A percentile compares a stretch with the other conserved stretches of the same genome.
These are phyloP conservation scores for Ctena decussata DNA, from an alignment of 2,888 invertebrate species.

Conservation along the genomic window DNA sequence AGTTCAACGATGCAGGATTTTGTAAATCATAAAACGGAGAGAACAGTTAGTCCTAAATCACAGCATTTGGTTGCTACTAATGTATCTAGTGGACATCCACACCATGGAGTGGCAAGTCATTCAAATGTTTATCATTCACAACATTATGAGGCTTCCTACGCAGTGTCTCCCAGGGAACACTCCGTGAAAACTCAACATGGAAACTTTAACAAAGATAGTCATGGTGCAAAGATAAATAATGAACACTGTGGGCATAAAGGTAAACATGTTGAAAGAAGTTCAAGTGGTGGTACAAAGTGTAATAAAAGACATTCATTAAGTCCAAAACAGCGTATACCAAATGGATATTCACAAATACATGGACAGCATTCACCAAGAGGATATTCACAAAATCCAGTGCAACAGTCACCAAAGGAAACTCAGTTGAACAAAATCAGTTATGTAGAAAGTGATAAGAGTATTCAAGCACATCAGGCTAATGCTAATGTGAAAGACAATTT, in stretches of 20 bases:
- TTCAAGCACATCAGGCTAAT: not conserved
- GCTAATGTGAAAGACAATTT: slow-evolving; percentile 43
- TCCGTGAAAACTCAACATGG: not conserved
- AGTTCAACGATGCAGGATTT: not conserved
- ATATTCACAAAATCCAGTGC: not conserved
- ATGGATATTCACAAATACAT: not conserved
- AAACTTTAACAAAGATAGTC: not conserved
- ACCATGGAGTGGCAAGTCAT: not conserved
- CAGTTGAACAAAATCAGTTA: not conserved
- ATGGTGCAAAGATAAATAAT: not conserved
- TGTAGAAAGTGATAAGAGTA: not conserved
- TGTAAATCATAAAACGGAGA: not conserved
- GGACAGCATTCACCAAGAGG: not conserved
- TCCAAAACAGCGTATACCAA: not conserved
- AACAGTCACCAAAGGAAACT: not conserved
- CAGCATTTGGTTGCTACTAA: not conserved
- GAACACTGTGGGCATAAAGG: not conserved
- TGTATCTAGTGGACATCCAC: not conserved
- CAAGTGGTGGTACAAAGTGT: not conserved
- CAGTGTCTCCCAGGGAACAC: not conserved
- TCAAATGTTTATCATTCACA: not conserved
- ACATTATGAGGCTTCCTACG: not conserved
- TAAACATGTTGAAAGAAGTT: not conserved
- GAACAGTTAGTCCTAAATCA: not conserved
- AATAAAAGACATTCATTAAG: not conserved